Base-by-base conservation (phyloP, 2,113 vertebrate genomes). In the Phylloscopus whistleri region DNA sequence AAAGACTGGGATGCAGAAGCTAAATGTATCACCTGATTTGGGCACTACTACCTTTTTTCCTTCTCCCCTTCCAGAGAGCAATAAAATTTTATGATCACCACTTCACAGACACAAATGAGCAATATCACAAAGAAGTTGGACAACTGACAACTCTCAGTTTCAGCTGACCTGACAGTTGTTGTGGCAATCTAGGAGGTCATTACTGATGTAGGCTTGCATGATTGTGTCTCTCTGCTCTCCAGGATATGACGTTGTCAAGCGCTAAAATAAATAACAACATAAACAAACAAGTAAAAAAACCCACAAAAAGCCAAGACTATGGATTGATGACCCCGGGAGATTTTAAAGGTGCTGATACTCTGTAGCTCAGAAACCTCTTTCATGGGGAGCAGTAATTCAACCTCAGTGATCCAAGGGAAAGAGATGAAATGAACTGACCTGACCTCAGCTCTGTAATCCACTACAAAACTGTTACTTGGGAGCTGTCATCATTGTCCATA, bases 201-300 rank as follows among this genome's bases (percentile, higher is more conserved):
- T 99, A 95, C 97, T 98, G 96, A 99, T 97, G 76, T 99, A 99
- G 80, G 99, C 99, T 89, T 99, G 99, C 82, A 99, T 97, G 17
- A 99, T 98, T 0, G 98, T 99, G 94, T 99, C 99, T 93, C 99
- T 98, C 97, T 99, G 99, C 75, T 99, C 99, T 30, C 99, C 99
- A 5, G 98, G 98, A 43, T 99, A 98, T 11, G 99, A 99, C 5
- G 98, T 98, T 60, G 99, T 99, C 95, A 99, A 96, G 88, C 99
- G 99, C 99, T 99, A 74, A 74, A 96, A 91, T 83, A 89, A 82
- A 90, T 37, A 86, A 35, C 68, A 51, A 43, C 27, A 82, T 23
- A 26, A 89, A 69, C 8, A 89, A 89, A 53, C 17, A 44, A 66
- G 35, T 37, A 74, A 84, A 53, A 37, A 66, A 51, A 9, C 1